phyloP scores from a whole-genome alignment of 2,797 vertebrate species.

The Sebastes diploproa region DNA sequence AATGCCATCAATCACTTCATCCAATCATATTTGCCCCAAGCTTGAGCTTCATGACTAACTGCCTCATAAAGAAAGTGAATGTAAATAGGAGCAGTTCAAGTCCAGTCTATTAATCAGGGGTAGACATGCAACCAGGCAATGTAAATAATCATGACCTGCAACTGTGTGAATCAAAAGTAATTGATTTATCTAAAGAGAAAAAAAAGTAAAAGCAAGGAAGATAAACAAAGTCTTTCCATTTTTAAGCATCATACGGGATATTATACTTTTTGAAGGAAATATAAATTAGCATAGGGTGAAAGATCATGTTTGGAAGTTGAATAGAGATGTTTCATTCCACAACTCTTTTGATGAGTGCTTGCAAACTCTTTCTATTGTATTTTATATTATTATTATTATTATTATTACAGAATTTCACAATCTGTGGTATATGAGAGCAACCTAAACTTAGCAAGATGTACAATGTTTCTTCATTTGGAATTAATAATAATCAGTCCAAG shows the following conservation, averaged over 20 bases:
- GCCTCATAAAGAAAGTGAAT: constrained; percentile 54
- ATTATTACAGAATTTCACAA: too few species aligned
- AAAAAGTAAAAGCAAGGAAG: neutral
- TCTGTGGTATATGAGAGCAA: too few species aligned
- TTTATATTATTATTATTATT: too few species aligned
- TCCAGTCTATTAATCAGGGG: constrained; percentile 39
- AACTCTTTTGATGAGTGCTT: neutral
- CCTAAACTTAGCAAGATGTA: too few species aligned
- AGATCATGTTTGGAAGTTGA: too few species aligned
- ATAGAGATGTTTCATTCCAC: too few species aligned
- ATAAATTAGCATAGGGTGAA: too few species aligned
- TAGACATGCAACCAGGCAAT: constrained; percentile 21
- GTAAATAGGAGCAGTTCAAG: constrained; percentile 37
- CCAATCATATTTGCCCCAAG: constrained; percentile 50
- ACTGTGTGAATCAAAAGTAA: neutral
- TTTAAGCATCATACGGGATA: too few species aligned
- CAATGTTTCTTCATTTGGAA: neutral
- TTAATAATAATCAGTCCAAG: neutral
- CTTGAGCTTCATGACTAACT: constrained; percentile 34
- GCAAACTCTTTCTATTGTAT: neutral
- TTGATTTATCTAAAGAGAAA: neutral
- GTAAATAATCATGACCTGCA: constrained; percentile 18
- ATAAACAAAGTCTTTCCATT: too few species aligned
- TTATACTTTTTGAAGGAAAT: too few species aligned
- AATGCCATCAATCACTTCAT: constrained; percentile 38